These are phyloP conservation scores for Rhinolophus sinicus DNA, from an alignment of 2,113 vertebrate species.

Conservation along the genomic window DNA sequence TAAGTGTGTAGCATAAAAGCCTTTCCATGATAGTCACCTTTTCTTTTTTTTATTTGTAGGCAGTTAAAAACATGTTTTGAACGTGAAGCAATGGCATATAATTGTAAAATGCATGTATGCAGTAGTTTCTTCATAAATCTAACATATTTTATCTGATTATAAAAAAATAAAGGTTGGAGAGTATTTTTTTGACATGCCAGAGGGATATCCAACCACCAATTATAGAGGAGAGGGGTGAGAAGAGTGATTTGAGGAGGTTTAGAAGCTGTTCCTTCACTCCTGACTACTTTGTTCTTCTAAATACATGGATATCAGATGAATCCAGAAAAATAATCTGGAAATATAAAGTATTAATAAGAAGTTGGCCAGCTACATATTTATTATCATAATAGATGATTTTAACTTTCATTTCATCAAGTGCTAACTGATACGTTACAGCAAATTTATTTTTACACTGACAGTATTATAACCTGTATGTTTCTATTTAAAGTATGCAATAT, in stretches of 20 bases:
- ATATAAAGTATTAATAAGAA: neutral
- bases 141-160: neutral
- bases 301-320: neutral
- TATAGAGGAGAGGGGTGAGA: neutral
- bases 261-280: neutral
- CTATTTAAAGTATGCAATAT: slow-evolving; percentile 9
- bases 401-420: neutral
- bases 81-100: neutral
- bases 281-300: neutral
- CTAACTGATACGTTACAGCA: neutral
- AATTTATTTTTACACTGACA: slow-evolving; percentile 7
- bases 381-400: neutral
- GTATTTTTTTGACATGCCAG: neutral
- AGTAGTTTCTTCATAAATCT: neutral
- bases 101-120: neutral
- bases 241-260: neutral
- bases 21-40: neutral
- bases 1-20: neutral
- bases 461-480: neutral
- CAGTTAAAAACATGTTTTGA: neutral
- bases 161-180: neutral
- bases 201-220: neutral
- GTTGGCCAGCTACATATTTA: neutral
- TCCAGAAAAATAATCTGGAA: neutral
- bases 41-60: neutral